phyloP scores from a whole-genome alignment of 2,113 vertebrate genomes.

The Manacus vitellinus region DNA sequence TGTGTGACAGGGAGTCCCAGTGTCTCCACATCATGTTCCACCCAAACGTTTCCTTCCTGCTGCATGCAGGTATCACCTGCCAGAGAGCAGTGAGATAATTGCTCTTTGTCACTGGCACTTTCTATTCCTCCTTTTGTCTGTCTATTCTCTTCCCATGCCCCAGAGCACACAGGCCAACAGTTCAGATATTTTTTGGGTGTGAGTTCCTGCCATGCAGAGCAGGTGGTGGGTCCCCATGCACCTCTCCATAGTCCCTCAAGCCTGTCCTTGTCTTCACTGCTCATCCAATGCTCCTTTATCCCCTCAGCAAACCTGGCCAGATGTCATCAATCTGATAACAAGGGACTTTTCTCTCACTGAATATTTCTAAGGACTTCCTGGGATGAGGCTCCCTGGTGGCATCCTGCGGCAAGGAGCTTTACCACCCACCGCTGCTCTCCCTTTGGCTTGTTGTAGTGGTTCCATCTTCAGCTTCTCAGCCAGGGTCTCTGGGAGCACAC shows the following conservation, averaged over 20 bases:
- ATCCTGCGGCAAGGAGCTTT: not conserved
- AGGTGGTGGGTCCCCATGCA: fast-evolving
- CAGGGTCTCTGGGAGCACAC: not conserved
- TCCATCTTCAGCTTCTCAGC: not conserved
- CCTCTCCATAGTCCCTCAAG: not conserved
- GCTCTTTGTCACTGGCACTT: not conserved
- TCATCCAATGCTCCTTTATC: not conserved
- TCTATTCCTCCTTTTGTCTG: not conserved
- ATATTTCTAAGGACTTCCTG: not conserved
- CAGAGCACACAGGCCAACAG: not conserved
- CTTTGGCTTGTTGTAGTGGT: not conserved
- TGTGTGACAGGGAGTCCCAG: not conserved
- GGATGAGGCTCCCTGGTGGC: not conserved
- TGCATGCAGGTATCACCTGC: not conserved
- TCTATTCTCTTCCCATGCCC: not conserved
- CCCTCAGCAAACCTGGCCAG: not conserved
- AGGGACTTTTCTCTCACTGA: not conserved
- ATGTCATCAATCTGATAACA: not conserved
- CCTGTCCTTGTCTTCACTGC: not conserved
- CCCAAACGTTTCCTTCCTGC: not conserved
- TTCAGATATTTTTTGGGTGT: not conserved
- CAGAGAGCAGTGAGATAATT: not conserved
- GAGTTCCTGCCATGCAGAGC: not conserved
- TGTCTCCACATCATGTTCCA: not conserved
- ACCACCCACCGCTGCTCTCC: fast-evolving